These are phyloP conservation scores for Lycia hirtaria DNA, from an alignment of 2,888 invertebrate genomes.

Conservation along the genomic window DNA sequence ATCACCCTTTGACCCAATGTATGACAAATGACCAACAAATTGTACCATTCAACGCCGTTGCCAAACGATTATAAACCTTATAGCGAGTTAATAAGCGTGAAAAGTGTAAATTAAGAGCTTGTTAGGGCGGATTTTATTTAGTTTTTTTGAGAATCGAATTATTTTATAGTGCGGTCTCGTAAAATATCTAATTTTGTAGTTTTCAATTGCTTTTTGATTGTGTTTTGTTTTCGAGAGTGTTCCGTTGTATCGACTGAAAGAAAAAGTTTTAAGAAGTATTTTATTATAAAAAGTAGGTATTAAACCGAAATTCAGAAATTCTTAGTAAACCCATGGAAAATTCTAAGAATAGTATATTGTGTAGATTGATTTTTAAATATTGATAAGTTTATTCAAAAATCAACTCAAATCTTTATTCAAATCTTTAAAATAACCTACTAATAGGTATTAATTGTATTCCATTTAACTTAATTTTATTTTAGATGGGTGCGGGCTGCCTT, in stretches of 20 bases:
- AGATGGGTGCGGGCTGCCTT: no score
- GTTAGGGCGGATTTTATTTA: slow-evolving; percentile 32
- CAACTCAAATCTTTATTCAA: no score
- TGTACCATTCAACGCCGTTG: slow-evolving; percentile 44
- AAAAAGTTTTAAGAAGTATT: neutral
- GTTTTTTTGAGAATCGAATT: slow-evolving; percentile 37
- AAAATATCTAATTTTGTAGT: slow-evolving; percentile 41
- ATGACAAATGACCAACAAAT: slow-evolving; percentile 74
- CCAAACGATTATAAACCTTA: slow-evolving; percentile 38
- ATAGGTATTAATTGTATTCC: no score
- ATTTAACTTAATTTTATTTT: no score
- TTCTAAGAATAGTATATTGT: no score
- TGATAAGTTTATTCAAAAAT: no score
- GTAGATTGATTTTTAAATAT: no score
- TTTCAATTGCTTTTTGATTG: slow-evolving; percentile 36
- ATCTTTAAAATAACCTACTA: no score
- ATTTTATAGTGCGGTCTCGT: slow-evolving; percentile 41
- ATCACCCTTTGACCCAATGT: slow-evolving; percentile 69
- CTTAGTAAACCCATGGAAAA: no score
- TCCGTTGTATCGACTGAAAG: slow-evolving; percentile 12
- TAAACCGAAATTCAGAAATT: slow-evolving; percentile 9
- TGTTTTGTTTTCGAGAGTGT: slow-evolving; percentile 26
- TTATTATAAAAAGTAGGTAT: neutral
- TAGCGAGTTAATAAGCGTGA: slow-evolving; percentile 12
- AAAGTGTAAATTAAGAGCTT: slow-evolving; percentile 22